A percentile compares a stretch with the other conserved stretches of the same genome.
phyloP scores from a whole-genome alignment of 2,113 vertebrate genomes.

The Corydoras maculifer region DNA sequence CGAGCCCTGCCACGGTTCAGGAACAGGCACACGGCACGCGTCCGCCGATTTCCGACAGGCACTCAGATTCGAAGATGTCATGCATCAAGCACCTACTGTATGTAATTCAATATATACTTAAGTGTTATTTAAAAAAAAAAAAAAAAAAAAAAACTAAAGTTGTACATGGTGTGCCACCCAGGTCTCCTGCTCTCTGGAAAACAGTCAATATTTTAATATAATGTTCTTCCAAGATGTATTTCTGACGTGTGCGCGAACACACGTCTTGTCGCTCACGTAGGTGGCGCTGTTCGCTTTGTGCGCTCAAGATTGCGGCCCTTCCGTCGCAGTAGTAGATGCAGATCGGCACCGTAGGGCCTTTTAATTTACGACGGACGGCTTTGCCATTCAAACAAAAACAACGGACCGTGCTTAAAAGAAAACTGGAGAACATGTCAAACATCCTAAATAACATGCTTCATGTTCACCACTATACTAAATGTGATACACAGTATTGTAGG shows the following conservation, averaged over 20 bases:
- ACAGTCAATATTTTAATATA: slow-evolving; percentile 53
- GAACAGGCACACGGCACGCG: slow-evolving; percentile 12
- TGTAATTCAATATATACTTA: slow-evolving; percentile 49
- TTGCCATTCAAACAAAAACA: too few species aligned
- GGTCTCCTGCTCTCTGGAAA: slow-evolving; percentile 40
- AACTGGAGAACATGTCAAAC: too few species aligned
- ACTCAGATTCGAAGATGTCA: slow-evolving; percentile 51
- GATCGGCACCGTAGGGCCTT: too few species aligned
- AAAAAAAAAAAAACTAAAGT: slow-evolving; percentile 1
- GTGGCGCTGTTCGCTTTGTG: too few species aligned
- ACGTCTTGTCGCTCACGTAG: too few species aligned
- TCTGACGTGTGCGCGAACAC: slow-evolving; percentile 56
- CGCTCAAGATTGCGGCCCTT: too few species aligned
- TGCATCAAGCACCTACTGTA: slow-evolving; percentile 47
- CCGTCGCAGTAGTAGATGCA: too few species aligned
- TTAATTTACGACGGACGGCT: too few species aligned
- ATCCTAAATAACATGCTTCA: too few species aligned
- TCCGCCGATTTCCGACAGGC: slow-evolving; percentile 39
- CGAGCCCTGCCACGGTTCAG: slow-evolving; percentile 22
- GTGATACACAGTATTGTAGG: too few species aligned
- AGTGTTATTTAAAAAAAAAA: slow-evolving; percentile 53
- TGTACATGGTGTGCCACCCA: slow-evolving; percentile 61
- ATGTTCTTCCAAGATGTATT: slow-evolving; percentile 31
- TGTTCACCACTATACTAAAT: too few species aligned
- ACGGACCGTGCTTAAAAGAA: too few species aligned